phyloP scores from a whole-genome alignment of 2,888 invertebrate species.

The Aethes cnicana region DNA sequence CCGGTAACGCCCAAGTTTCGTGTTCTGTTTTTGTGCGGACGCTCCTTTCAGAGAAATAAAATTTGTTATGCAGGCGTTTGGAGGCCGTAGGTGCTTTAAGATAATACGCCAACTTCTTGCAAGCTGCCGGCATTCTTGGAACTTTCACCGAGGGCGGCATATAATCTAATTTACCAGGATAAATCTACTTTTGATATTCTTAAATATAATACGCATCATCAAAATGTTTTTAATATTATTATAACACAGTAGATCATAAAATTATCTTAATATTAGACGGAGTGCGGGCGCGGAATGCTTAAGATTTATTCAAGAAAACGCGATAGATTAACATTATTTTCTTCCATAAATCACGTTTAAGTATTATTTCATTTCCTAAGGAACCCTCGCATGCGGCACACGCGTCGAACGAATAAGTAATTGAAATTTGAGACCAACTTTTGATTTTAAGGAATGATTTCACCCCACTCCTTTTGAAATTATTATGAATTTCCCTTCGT shows the following conservation, averaged over 20 bases:
- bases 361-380: slow-evolving; percentile 80
- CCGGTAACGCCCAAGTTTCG: slow-evolving; percentile 71
- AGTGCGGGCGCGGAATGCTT: slow-evolving; percentile 56
- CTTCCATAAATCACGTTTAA: slow-evolving; percentile 77
- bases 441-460: slow-evolving; percentile 76
- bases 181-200: neutral
- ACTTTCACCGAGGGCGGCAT: slow-evolving; percentile 17
- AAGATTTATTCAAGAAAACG: slow-evolving; percentile 71
- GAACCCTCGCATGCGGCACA: slow-evolving; percentile 69
- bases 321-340: slow-evolving; percentile 76
- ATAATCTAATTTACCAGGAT: slow-evolving; percentile 34
- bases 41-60: slow-evolving; percentile 63
- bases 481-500: slow-evolving; percentile 75
- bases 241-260: neutral
- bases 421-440: slow-evolving; percentile 81
- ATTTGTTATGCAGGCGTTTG: slow-evolving; percentile 70
- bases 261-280: neutral
- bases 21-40: slow-evolving; percentile 77
- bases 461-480: slow-evolving; percentile 69
- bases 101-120: slow-evolving; percentile 39
- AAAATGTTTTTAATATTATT: neutral
- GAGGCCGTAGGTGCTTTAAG: slow-evolving; percentile 60
- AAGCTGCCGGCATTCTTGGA: slow-evolving; percentile 24
- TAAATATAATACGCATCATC: neutral
- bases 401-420: slow-evolving; percentile 80